Percentiles rank a stretch among this genome's conserved stretches.
Conservation (phyloP, 2,888 invertebrate species). For the Anarsia innoxiella region DNA sequence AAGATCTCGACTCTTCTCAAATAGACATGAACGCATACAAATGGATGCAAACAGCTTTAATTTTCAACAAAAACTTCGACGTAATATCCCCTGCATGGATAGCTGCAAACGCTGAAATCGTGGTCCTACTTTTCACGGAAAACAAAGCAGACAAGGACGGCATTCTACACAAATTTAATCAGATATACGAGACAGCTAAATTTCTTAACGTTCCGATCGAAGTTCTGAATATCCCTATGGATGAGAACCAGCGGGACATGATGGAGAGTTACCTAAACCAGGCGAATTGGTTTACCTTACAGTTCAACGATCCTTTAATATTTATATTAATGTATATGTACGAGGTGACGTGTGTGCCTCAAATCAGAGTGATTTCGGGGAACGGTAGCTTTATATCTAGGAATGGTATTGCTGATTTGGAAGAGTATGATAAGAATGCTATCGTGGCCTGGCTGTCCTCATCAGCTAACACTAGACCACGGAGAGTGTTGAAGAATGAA, state of each 20-base stretch:
- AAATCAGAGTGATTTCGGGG: constrained; percentile 38
- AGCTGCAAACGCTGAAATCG: constrained; percentile 37
- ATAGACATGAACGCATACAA: constrained; percentile 27
- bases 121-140: constrained; percentile 47
- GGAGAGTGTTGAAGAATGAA: constrained; percentile 39
- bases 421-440: constrained; percentile 52
- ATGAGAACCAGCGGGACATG: constrained; percentile 32
- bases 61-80: constrained; percentile 41
- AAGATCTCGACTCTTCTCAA: background rate
- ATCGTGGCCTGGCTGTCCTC: constrained; percentile 50
- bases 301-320: constrained; percentile 42
- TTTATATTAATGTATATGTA: constrained; percentile 40
- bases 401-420: constrained; percentile 48
- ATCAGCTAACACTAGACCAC: constrained; percentile 22
- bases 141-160: constrained; percentile 39
- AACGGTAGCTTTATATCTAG: constrained; percentile 41
- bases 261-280: constrained; percentile 34
- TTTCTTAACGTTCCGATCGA: constrained; percentile 49
- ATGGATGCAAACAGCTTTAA: constrained; percentile 40
- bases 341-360: constrained; percentile 43
- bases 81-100: constrained; percentile 39
- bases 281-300: constrained; percentile 63
- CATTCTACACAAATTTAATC: constrained; percentile 45
- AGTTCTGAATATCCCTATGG: constrained; percentile 54
- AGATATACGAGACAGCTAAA: constrained; percentile 52